A percentile compares a stretch with the other conserved stretches of the same genome.
phyloP scores from a whole-genome alignment of 2,797 vertebrate species.

The Danio choprae region DNA sequence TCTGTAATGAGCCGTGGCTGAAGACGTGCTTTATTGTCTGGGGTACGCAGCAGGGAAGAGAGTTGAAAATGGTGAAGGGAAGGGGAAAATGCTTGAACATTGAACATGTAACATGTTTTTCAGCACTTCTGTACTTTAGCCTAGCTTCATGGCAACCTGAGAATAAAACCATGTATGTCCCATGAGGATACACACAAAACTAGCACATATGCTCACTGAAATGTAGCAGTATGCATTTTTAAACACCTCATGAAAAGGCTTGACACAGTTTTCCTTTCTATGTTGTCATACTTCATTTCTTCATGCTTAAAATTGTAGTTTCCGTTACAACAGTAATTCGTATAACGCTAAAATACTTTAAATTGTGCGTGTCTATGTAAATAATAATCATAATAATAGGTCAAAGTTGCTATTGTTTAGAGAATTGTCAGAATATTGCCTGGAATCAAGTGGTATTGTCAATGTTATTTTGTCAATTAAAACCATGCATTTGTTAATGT shows the following conservation, averaged over 20 bases:
- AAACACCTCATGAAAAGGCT: constrained; percentile 20
- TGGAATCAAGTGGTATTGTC: background rate
- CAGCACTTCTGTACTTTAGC: constrained; percentile 59
- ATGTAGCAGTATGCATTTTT: constrained; percentile 27
- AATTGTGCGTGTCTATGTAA: background rate
- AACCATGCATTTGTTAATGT: background rate
- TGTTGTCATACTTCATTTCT: background rate
- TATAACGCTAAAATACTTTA: background rate
- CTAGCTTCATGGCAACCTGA: constrained; percentile 65
- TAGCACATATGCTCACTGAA: constrained; percentile 16
- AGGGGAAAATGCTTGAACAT: background rate
- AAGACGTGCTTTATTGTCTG: constrained; percentile 39
- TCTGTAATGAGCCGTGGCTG: constrained; percentile 48
- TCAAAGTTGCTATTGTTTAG: background rate
- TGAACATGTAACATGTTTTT: constrained; percentile 31
- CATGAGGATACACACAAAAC: constrained; percentile 42
- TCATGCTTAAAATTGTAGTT: background rate
- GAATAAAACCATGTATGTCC: constrained; percentile 56
- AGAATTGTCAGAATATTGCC: background rate
- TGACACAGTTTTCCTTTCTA: constrained; percentile 14
- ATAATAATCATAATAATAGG: no score
- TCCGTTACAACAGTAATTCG: background rate
- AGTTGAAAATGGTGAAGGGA: background rate
- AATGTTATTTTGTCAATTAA: background rate
- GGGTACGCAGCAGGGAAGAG: constrained; percentile 2